Evolutionary conservation across 2,888 invertebrate species (phyloP).

Genomic region (Drosophila parthenogenetica): DNA sequence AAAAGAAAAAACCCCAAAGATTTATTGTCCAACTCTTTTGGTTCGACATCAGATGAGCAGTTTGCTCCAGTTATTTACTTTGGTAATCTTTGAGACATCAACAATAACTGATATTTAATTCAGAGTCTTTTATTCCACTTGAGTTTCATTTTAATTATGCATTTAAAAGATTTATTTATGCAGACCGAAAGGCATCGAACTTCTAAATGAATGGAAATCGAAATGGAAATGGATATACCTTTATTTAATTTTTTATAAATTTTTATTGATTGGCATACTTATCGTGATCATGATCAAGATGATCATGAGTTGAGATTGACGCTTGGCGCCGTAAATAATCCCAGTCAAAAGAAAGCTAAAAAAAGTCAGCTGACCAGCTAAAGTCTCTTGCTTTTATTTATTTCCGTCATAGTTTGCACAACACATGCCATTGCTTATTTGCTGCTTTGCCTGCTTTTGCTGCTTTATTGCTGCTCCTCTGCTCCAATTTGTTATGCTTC

Average conservation of each 20-base stretch:
- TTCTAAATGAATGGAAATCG: neutral
- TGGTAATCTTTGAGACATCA: conserved; percentile 5
- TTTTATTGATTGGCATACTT: conserved; percentile 47
- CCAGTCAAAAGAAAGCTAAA: conserved; percentile 65
- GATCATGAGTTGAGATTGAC: conserved; percentile 4
- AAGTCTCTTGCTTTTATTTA: conserved; percentile 50
- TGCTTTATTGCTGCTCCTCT: conserved; percentile 13
- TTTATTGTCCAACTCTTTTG: conserved; percentile 61
- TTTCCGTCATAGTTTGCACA: conserved; percentile 66
- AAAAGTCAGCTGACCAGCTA: conserved; percentile 4
- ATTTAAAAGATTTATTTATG: conserved; percentile 48
- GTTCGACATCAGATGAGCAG: conserved; percentile 51
- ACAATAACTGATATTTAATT: conserved; percentile 14
- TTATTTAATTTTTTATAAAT: neutral
- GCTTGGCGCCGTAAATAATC: conserved; percentile 46
- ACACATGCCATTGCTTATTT: conserved; percentile 50
- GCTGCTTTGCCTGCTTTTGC: conserved; percentile 20
- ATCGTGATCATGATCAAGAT: conserved; percentile 13
- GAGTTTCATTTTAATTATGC: conserved; percentile 3
- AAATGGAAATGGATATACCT: conserved; percentile 12
- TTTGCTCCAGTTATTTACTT: conserved; percentile 29
- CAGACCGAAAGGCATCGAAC: conserved; percentile 33
- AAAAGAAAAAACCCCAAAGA: conserved; percentile 39
- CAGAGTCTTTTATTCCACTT: neutral
- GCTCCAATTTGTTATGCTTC: conserved; percentile 59